Conservation (phyloP, 2,797 vertebrate species). For the Sebastiscus tertius region DNA sequence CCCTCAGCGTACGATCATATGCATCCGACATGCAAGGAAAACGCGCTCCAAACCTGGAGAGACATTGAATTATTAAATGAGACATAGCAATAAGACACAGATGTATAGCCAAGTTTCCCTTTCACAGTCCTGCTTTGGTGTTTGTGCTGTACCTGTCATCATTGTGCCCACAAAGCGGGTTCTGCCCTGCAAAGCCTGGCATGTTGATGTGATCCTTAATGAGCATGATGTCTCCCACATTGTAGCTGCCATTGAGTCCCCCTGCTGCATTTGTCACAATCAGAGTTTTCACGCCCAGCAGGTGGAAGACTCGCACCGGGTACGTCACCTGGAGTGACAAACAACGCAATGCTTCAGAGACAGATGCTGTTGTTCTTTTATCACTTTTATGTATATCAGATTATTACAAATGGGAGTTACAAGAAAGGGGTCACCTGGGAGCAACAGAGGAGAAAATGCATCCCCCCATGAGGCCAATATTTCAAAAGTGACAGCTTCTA, state of each 20-base stretch:
- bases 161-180: conserved; percentile 79
- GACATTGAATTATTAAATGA: not conserved
- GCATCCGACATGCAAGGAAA: conserved; percentile 90
- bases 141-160: conserved; percentile 75
- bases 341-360: conserved; percentile 2
- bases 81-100: not conserved
- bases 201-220: conserved; percentile 90
- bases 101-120: not conserved
- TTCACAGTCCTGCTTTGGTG: not conserved
- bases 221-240: conserved; percentile 89
- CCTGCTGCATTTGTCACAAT: conserved; percentile 90
- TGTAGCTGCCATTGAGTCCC: conserved; percentile 80
- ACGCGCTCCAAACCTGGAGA: conserved; percentile 85
- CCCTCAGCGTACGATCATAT: conserved; percentile 79
- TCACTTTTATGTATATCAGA: not conserved
- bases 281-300: conserved; percentile 85
- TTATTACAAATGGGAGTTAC: not conserved
- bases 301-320: conserved; percentile 87
- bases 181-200: conserved; percentile 85
- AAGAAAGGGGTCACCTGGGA: not conserved
- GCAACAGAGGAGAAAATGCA: not conserved
- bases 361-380: not conserved
- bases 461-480: not conserved
- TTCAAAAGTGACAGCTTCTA: not conserved
- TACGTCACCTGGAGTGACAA: conserved; percentile 82